Evolutionary conservation across 35 echinoderm and acorn worm species (phyloP), one percentile per base, ranked within the genome.

Genomic region (Acanthaster planci): DNA sequence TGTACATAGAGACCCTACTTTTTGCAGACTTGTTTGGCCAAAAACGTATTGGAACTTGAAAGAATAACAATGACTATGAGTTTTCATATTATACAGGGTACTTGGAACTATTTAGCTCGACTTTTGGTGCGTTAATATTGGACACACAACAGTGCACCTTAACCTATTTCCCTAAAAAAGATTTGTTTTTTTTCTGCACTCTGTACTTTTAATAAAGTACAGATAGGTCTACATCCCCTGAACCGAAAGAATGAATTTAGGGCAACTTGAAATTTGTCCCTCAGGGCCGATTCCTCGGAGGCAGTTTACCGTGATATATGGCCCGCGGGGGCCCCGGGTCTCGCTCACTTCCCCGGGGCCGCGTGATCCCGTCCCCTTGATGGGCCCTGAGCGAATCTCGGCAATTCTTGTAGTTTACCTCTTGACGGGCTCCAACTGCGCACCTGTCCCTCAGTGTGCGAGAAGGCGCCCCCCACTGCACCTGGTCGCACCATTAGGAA

Each of bases 261-360:
- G 42, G 42, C n/a, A 47, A 47, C 42, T 34, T 72, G 64, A 29
- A 72, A 72, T 72, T 21, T 72, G 64, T 34, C 64, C 34, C 64
- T 29, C 14, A 34, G 19, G 64, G 64, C 64, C 64, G 18, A 72
- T 72, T 72, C 34, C 26, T 14, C 34, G 26, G 23, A 26, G n/a
- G 64, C 34, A 34, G 14, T 35, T 34, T 9, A 26, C n/a, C n/a
- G 34, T 72, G 64, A 72, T 72, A 72, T 72, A 72, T 34, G 34
- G 29, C 64, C 64, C 42, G 34, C 21, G 64, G 22, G 64, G 64
- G 64, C 34, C 64, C 8, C 26, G 64, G 34, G 64, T 72, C 64
- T 34, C 64, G 34, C 26, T 72, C 30, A 34, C 30, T 72, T 72
- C 34, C 64, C 34, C 64, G 64, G 34, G 64, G 64, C 14, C 30